These are phyloP conservation scores for Euleptes europaea DNA, from an alignment of 2,113 vertebrate species.

Conservation along the genomic window DNA sequence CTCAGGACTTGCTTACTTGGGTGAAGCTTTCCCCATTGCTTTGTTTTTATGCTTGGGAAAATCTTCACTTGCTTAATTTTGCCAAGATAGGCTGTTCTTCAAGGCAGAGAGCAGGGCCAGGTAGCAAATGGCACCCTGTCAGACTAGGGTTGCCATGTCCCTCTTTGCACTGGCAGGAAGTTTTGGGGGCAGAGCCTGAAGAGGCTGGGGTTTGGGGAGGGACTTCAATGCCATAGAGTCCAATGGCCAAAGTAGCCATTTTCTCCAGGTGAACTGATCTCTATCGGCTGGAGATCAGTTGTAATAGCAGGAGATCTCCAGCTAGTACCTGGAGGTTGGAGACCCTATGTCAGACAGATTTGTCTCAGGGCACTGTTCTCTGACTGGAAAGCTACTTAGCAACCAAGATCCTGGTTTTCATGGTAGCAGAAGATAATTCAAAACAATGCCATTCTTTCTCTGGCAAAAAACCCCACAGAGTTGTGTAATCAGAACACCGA, in stretches of 20 bases:
- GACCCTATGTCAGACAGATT: not conserved
- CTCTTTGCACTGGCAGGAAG: too few species aligned
- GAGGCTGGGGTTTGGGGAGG: too few species aligned
- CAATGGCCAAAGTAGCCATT: too few species aligned
- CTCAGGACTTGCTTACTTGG: not conserved
- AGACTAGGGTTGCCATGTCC: too few species aligned
- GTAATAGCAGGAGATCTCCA: too few species aligned
- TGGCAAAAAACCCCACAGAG: conserved; percentile 26
- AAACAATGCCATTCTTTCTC: conserved; percentile 47
- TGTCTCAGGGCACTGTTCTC: conserved; percentile 10
- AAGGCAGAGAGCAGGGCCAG: not conserved
- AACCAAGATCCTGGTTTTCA: conserved; percentile 49
- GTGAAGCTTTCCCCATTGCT: not conserved
- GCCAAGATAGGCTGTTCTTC: not conserved
- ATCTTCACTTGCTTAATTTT: not conserved
- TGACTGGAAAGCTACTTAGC: conserved; percentile 50
- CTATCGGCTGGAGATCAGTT: too few species aligned
- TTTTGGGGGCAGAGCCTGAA: too few species aligned
- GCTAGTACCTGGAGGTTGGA: too few species aligned
- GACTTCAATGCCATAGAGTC: too few species aligned
- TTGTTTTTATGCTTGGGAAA: not conserved
- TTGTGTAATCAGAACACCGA: conserved; percentile 15
- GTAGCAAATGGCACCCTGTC: too few species aligned
- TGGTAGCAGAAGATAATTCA: conserved; percentile 40
- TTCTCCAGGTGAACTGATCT: too few species aligned